Percentiles rank a stretch among this genome's conserved stretches.
phyloP scores from a whole-genome alignment of 2,888 invertebrate species.

The Drymonia ruficornis region DNA sequence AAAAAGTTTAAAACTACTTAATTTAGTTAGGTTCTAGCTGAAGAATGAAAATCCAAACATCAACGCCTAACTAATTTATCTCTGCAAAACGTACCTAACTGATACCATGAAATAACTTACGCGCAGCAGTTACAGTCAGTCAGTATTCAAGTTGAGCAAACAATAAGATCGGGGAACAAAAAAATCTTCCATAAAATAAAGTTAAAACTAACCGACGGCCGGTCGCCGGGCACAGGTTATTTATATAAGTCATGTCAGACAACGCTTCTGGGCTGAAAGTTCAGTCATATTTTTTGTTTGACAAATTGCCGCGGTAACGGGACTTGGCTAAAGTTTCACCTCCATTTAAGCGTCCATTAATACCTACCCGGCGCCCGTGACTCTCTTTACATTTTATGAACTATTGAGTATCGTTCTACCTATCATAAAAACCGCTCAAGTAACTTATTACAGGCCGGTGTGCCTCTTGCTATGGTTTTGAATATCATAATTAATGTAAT shows the following conservation, averaged over 20 bases:
- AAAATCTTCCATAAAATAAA: conserved; percentile 56
- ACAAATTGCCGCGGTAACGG: conserved; percentile 80
- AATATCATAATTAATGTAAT: not conserved
- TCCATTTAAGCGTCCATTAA: conserved; percentile 76
- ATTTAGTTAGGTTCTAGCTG: too few species aligned
- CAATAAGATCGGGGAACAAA: conserved; percentile 41
- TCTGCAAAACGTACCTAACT: too few species aligned
- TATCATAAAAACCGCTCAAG: conserved; percentile 24
- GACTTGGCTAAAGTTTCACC: conserved; percentile 79
- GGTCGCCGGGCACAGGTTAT: conserved; percentile 60
- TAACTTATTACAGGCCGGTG: conserved; percentile 2
- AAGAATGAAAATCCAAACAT: conserved; percentile 3
- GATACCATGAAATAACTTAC: too few species aligned
- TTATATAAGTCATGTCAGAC: conserved; percentile 77
- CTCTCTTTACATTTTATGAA: conserved; percentile 58
- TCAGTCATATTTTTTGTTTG: conserved; percentile 81
- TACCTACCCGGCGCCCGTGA: conserved; percentile 63
- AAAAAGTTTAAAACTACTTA: too few species aligned
- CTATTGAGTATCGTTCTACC: conserved; percentile 36
- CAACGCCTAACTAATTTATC: too few species aligned
- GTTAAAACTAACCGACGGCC: conserved; percentile 57
- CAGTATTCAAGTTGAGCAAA: not conserved
- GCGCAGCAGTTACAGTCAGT: too few species aligned
- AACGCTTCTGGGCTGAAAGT: conserved; percentile 73
- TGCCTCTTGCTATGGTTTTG: not conserved